phyloP scores from a whole-genome alignment of 2,888 invertebrate genomes.

The Tethea ocularis region DNA sequence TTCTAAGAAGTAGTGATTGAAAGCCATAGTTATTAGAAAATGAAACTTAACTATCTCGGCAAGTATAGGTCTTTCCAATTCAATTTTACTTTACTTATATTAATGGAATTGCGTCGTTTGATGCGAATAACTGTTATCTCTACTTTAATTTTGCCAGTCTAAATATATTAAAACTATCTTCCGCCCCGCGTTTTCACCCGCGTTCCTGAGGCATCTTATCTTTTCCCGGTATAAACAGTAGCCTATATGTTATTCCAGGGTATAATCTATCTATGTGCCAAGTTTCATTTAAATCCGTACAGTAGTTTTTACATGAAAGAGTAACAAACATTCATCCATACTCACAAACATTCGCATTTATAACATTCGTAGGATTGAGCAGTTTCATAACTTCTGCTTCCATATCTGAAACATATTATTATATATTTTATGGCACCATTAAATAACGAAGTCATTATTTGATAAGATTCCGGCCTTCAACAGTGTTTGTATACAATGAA shows the following conservation, averaged over 20 bases:
- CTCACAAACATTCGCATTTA: too few relatives aligned
- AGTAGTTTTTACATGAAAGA: too few relatives aligned
- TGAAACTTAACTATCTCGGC: not conserved
- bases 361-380: too few relatives aligned
- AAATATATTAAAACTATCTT: not conserved
- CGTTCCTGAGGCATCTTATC: too few relatives aligned
- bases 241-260: too few relatives aligned
- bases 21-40: not conserved
- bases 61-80: too few relatives aligned
- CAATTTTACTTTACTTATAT: not conserved
- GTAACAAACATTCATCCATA: too few relatives aligned
- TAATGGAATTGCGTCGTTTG: not conserved
- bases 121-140: not conserved
- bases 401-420: not conserved
- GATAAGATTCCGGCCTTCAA: not conserved
- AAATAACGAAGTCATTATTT: not conserved
- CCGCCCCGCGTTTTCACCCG: too few relatives aligned
- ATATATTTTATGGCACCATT: not conserved
- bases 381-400: not conserved
- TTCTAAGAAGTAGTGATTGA: not conserved
- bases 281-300: too few relatives aligned
- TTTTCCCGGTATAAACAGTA: too few relatives aligned
- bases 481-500: not conserved
- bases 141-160: not conserved
- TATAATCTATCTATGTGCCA: too few relatives aligned